Conservation (phyloP, 1,140 invertebrate species). For the Hycleus cichorii region DNA sequence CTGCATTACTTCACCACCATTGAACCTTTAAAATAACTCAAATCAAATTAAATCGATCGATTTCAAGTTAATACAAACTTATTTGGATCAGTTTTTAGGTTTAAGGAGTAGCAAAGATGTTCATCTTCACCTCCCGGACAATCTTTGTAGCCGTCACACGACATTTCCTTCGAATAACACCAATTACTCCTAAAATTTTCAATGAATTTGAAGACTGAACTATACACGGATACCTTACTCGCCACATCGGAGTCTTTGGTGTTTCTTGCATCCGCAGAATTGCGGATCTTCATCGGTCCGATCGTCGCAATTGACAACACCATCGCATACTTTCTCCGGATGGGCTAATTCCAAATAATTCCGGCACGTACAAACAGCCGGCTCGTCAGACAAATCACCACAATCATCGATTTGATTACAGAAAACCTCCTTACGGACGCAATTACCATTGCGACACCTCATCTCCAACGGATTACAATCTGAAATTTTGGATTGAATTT, state of each 20-base stretch:
- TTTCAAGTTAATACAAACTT: background rate
- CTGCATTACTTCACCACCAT: conserved; percentile 48
- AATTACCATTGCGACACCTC: conserved; percentile 57
- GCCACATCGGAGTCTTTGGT: conserved; percentile 43
- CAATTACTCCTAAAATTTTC: conserved; percentile 37
- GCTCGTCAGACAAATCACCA: conserved; percentile 64
- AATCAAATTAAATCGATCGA: background rate
- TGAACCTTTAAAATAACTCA: conserved; percentile 35
- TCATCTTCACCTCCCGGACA: conserved; percentile 67
- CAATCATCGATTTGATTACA: conserved; percentile 62
- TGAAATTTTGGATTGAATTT: conserved; percentile 26
- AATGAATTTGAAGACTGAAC: background rate
- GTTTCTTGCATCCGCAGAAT: conserved; percentile 52
- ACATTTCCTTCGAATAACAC: conserved; percentile 60
- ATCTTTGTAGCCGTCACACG: conserved; percentile 63
- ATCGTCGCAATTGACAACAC: conserved; percentile 68
- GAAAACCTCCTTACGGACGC: conserved; percentile 59
- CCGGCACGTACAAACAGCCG: conserved; percentile 54
- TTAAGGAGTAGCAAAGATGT: conserved; percentile 38
- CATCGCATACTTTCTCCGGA: conserved; percentile 66
- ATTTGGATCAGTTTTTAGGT: background rate
- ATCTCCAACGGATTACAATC: conserved; percentile 53
- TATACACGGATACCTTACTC: conserved; percentile 35
- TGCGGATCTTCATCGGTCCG: conserved; percentile 66
- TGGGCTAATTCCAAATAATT: conserved; percentile 57